Percentiles rank a stretch among this genome's conserved stretches.
Evolutionary conservation across 2,888 invertebrate species (phyloP).

Genomic region (Cephus rjabovi): DNA sequence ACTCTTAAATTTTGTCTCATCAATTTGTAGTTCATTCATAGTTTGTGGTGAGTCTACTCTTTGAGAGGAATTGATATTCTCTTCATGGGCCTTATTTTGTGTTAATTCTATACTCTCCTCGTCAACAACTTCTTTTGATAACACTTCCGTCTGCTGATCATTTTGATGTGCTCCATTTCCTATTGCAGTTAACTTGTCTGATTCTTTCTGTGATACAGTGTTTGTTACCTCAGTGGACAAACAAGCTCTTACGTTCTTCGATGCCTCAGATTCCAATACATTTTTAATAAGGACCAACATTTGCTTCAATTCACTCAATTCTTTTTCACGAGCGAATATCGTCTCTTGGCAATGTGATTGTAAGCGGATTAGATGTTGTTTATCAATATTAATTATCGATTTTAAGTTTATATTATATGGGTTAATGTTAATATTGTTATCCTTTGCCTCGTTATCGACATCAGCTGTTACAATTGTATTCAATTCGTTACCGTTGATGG

Average conservation of each 20-base stretch:
- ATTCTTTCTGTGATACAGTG: background rate
- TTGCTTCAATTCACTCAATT: background rate
- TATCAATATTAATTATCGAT: background rate
- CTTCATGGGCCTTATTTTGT: background rate
- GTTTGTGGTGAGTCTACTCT: background rate
- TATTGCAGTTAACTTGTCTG: background rate
- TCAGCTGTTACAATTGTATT: background rate
- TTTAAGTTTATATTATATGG: background rate
- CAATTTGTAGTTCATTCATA: slow-evolving; percentile 16
- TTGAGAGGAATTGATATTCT: background rate
- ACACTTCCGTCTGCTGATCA: background rate
- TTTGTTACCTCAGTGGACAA: background rate
- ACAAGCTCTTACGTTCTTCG: background rate
- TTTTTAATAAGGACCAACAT: background rate
- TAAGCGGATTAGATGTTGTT: background rate
- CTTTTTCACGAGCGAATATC: background rate
- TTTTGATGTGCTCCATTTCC: background rate
- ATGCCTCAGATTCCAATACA: background rate
- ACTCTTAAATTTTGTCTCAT: slow-evolving; percentile 8
- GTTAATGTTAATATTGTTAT: background rate
- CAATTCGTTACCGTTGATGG: background rate
- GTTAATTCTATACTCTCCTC: background rate
- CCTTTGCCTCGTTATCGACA: background rate
- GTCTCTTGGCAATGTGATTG: background rate
- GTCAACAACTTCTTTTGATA: background rate